Percentiles rank a stretch among this genome's conserved stretches.
Conservation (phyloP, 1,140 invertebrate genomes). For the Caenorhabditis latens region DNA sequence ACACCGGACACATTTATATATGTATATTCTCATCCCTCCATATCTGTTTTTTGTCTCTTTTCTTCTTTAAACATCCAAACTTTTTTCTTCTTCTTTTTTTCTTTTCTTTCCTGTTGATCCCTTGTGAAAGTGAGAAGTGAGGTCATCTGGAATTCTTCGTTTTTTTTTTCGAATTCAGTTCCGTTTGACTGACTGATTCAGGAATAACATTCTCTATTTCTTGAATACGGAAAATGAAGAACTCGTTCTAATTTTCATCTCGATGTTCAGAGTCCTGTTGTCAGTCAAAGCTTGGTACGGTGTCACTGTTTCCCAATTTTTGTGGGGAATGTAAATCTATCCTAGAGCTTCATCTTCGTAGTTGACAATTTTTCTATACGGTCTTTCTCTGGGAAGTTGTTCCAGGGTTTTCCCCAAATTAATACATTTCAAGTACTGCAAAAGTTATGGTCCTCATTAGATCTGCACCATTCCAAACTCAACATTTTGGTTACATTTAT, state of each 20-base stretch:
- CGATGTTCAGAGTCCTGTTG: background rate
- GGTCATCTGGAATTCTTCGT: constrained; percentile 14
- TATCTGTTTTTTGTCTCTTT: constrained; percentile 26
- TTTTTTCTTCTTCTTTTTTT: background rate
- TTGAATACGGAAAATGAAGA: background rate
- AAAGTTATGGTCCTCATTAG: no score
- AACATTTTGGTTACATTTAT: no score
- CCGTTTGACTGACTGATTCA: constrained; percentile 38
- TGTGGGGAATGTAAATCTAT: no score
- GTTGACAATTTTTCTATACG: no score
- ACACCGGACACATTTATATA: constrained; percentile 34
- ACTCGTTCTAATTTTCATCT: background rate
- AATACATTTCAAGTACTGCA: no score
- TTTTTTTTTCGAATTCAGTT: background rate
- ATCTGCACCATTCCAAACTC: no score
- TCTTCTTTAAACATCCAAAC: background rate
- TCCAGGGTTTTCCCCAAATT: no score
- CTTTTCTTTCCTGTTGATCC: constrained; percentile 16
- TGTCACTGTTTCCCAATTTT: no score
- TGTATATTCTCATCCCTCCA: background rate
- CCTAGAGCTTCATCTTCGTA: no score
- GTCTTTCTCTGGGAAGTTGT: no score
- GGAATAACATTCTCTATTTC: constrained; percentile 8
- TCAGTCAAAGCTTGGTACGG: background rate
- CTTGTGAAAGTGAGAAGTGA: constrained; percentile 15